Base-by-base conservation (phyloP, 2,888 invertebrate genomes). In the Amiota minor region DNA sequence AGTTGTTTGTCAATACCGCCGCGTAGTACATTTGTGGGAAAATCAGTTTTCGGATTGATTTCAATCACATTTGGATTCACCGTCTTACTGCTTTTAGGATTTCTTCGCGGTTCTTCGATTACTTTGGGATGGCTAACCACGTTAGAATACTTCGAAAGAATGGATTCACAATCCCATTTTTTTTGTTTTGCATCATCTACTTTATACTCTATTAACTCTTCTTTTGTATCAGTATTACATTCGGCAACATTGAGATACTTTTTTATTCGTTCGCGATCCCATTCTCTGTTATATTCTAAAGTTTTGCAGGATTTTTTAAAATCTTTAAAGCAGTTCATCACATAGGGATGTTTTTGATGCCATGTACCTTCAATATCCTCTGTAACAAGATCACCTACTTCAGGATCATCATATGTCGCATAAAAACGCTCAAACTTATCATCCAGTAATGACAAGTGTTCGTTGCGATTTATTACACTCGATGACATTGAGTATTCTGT, bases 401-500 rank as follows among this genome's bases (percentile, higher is more conserved):
- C 96, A 9, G 93, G 94, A 80, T 97, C 97, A 84, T 97, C 96
- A 88, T 98, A 98, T 72, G 92, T 93, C 0, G 94, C 94, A 89
- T 93, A 97, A 89, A 95, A 91, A 91, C 94, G 93, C 90, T 98
- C 98, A 91, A 98, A 98, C 80, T 94, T 92, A 81, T 96, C 94
- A 90, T 98, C 98, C 0, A 98, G 90, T 16, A 96, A 88, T 0
- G 94, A 91, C 0, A 98, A 91, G 10, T 96, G 95, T 71, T 96
- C 93, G 89, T 96, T 97, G 71, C 98, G 92, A 16, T 92, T 91
- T 35, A 98, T 95, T 1, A 97, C 95, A 79, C 97, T 97, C 46
- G 97, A 97, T 0, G 95, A 94, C 94, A 98, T 95, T 0, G 98
- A 98, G 89, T 98, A 98, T 82, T 96, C 95, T 0, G 98, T 97